Evolutionary conservation across 2,113 vertebrate species (phyloP).

Genomic region (Callipepla squamata): DNA sequence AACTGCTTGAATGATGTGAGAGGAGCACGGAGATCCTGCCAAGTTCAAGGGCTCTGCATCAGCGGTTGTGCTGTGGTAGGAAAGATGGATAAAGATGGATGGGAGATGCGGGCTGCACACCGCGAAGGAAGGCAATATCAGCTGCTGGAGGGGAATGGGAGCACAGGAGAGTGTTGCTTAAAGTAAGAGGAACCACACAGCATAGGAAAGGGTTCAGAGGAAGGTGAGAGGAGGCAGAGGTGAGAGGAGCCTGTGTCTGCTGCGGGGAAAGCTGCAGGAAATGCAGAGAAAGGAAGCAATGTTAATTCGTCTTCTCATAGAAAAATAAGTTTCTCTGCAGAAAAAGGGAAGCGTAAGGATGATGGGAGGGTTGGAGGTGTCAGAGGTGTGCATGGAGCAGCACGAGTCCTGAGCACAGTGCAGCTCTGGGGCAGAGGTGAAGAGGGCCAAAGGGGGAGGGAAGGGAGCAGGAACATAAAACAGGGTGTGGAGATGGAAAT

Average conservation of each 20-base stretch:
- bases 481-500: neutral
- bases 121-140: neutral
- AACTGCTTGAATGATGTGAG: neutral
- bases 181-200: neutral
- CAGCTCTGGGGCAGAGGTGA: neutral
- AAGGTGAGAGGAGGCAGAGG: neutral
- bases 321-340: neutral
- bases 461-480: neutral
- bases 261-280: neutral
- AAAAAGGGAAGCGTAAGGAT: neutral
- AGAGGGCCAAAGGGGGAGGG: neutral
- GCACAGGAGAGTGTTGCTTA: neutral
- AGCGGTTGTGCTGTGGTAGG: neutral
- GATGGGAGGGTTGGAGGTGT: neutral
- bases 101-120: neutral
- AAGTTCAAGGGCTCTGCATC: neutral
- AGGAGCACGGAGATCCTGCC: neutral
- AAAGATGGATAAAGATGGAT: neutral
- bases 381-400: neutral
- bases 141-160: neutral
- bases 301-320: neutral
- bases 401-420: rapidly evolving
- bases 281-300: neutral
- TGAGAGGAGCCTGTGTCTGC: neutral
- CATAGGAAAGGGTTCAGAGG: neutral